A percentile compares a stretch with the other conserved stretches of the same genome.
Evolutionary conservation across 2,888 invertebrate species (phyloP).

Genomic region (Cheilosia pagana): DNA sequence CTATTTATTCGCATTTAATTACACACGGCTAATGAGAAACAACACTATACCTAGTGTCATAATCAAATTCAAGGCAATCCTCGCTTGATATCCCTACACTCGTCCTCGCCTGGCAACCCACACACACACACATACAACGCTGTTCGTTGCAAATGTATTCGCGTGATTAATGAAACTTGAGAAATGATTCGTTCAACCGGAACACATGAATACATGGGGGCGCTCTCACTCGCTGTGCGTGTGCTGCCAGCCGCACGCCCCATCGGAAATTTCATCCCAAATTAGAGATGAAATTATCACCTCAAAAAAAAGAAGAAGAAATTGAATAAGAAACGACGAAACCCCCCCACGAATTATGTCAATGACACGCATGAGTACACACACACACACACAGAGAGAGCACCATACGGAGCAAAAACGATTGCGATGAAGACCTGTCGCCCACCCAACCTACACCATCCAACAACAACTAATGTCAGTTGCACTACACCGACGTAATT

Average conservation of each 20-base stretch:
- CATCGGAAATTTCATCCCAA: slow-evolving; percentile 64
- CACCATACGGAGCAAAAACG: slow-evolving; percentile 2
- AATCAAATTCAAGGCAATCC: slow-evolving; percentile 54
- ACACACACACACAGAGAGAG: slow-evolving; percentile 29
- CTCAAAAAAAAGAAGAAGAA: slow-evolving; percentile 29
- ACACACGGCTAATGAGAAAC: slow-evolving; percentile 64
- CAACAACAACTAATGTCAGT: slow-evolving; percentile 61
- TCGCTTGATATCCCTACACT: slow-evolving; percentile 17
- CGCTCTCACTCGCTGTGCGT: slow-evolving; percentile 30
- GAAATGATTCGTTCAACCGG: slow-evolving; percentile 67
- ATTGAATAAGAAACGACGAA: slow-evolving; percentile 36
- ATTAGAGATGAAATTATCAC: slow-evolving; percentile 70
- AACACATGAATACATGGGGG: slow-evolving; percentile 68
- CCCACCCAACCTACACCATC: neutral
- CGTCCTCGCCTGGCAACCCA: neutral
- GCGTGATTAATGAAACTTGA: slow-evolving; percentile 71
- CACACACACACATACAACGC: neutral
- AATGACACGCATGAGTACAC: slow-evolving; percentile 64
- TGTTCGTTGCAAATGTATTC: slow-evolving; percentile 57
- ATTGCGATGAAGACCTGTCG: slow-evolving; percentile 4
- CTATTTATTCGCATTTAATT: slow-evolving; percentile 69
- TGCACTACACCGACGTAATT: slow-evolving; percentile 70
- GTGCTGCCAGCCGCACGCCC: neutral
- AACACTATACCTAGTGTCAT: slow-evolving; percentile 67
- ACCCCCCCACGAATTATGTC: slow-evolving; percentile 63